Evolutionary conservation across 2,113 vertebrate species (phyloP).

Genomic region (Chionodraco myersi): DNA sequence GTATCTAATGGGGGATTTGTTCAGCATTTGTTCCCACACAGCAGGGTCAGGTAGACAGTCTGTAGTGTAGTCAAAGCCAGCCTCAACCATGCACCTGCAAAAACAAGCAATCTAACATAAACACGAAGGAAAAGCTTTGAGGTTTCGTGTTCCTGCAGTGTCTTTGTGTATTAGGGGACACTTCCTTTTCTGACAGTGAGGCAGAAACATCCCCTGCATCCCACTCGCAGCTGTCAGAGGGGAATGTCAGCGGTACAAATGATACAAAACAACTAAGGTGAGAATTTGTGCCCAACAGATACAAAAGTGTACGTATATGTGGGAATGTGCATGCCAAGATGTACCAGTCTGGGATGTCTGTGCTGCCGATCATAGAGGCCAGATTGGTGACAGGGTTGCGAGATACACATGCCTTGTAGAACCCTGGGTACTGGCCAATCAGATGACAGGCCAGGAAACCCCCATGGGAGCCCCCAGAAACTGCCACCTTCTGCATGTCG

Average conservation of each 20-base stretch:
- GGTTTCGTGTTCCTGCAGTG: slow-evolving; percentile 24
- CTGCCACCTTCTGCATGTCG: slow-evolving; percentile 84
- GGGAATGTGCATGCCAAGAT: background rate
- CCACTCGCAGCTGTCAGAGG: background rate
- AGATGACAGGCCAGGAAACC: slow-evolving; percentile 96
- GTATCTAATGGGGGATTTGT: slow-evolving; percentile 90
- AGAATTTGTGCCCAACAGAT: background rate
- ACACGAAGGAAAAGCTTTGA: background rate
- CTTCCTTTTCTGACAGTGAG: background rate
- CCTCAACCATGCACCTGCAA: slow-evolving; percentile 90
- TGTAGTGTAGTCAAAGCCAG: slow-evolving; percentile 84
- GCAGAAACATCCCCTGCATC: slow-evolving; percentile 3
- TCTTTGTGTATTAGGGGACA: slow-evolving; percentile 27
- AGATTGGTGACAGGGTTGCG: slow-evolving; percentile 94
- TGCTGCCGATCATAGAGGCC: slow-evolving; percentile 90
- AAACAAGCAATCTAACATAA: slow-evolving; percentile 2
- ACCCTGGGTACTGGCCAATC: slow-evolving; percentile 92
- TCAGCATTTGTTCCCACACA: slow-evolving; percentile 89
- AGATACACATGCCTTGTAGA: slow-evolving; percentile 89
- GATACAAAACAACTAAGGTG: slow-evolving; percentile 7
- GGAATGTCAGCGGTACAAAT: slow-evolving; percentile 1
- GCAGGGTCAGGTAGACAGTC: slow-evolving; percentile 81
- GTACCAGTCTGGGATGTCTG: slow-evolving; percentile 97
- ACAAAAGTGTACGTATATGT: background rate
- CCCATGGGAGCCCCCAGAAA: slow-evolving; percentile 92